Base-by-base conservation (phyloP, 2,113 vertebrate species). In the Talpa occidentalis region DNA sequence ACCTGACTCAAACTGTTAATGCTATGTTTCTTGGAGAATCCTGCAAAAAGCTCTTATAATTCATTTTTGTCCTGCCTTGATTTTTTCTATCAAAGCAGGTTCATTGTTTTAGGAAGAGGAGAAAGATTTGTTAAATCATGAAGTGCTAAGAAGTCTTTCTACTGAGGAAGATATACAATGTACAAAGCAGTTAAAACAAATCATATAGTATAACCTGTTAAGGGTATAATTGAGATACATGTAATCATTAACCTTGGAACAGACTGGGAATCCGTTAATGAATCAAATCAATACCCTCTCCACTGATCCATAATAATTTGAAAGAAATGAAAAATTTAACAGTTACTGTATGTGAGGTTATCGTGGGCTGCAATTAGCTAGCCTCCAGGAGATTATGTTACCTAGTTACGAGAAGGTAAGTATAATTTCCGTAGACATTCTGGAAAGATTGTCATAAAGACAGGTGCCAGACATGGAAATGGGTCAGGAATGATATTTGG, bases 321-420 rank as follows among this genome's bases (percentile, higher is more conserved):
- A 99, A 99, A 99, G 99, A 99, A 99, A 99, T 99, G 98, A 99
- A 99, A 99, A 99, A 99, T 99, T 99, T 99, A 99, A 99, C 99
- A 99, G 99, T 98, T 99, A 98, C 98, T 98, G 98, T 98, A 99
- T 99, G 98, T 98, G 99, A 99, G 99, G 99, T 99, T 99, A 99
- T 99, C 98, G 98, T 98, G 98, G 98, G 97, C 98, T 99, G 98
- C 99, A 99, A 99, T 99, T 99, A 99, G 99, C 99, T 98, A 99
- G 98, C 99, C 99, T 98, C 98, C 97, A 98, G 99, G 99, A 99
- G 99, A 99, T 99, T 99, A 99, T 99, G 99, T 99, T 99, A 99
- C 99, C 99, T 99, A 99, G 99, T 99, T 99, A 99, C 99, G 98
- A 98, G 98, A 98, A 98, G 98, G 98, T 99, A 99, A 99, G 98